These are phyloP conservation scores for Sweltsa coloradensis DNA, from an alignment of 1,140 invertebrate genomes.

Conservation along the genomic window DNA sequence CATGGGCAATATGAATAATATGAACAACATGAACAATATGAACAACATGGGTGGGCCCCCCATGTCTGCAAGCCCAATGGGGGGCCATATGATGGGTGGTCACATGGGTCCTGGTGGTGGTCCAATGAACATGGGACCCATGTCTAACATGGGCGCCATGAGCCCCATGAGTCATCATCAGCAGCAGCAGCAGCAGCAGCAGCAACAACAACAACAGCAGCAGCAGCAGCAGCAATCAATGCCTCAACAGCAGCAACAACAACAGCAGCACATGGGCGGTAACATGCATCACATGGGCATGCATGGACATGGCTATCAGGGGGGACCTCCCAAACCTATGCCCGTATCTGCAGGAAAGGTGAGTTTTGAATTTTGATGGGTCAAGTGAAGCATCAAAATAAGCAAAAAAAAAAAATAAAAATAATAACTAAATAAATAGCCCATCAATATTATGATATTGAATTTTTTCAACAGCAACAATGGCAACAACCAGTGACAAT, in stretches of 20 bases:
- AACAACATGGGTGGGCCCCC: slow-evolving; percentile 22
- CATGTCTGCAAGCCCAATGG: slow-evolving; percentile 39
- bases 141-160: slow-evolving; percentile 8
- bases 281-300: slow-evolving; percentile 29
- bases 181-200: slow-evolving; percentile 13
- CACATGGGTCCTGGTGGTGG: slow-evolving; percentile 31
- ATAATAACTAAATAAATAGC: too few relatives aligned
- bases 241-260: slow-evolving; percentile 14
- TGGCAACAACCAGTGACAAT: too few relatives aligned
- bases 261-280: slow-evolving; percentile 15
- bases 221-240: slow-evolving; percentile 16
- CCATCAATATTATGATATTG: too few relatives aligned
- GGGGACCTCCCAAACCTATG: slow-evolving; percentile 52
- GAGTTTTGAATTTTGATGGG: too few relatives aligned
- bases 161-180: slow-evolving; percentile 17
- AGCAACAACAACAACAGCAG: slow-evolving; percentile 14
- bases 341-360: slow-evolving; percentile 82
- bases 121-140: slow-evolving; percentile 29
- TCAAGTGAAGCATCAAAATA: too few relatives aligned
- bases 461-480: too few relatives aligned
- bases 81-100: slow-evolving; percentile 35
- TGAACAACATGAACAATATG: too few relatives aligned
- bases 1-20: too few relatives aligned
- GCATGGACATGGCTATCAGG: slow-evolving; percentile 26
- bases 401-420: too few relatives aligned